Base-by-base conservation (phyloP, 1,140 invertebrate species). In the Neodiprion fabricii region DNA sequence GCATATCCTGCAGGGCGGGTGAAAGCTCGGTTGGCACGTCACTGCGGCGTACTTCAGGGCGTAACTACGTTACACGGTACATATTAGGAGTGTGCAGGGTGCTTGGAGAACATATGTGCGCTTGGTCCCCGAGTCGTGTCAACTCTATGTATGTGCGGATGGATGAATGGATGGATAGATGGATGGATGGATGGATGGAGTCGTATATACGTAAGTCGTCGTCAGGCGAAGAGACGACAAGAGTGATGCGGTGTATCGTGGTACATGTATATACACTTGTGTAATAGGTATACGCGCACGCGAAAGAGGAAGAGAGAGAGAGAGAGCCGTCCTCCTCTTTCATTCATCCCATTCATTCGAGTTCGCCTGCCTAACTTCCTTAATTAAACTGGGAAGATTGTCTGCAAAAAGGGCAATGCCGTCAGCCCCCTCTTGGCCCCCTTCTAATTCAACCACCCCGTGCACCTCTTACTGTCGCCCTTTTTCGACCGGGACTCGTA, bases 331-430 rank as follows among this genome's bases (percentile, higher is more conserved):
- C 87, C 85, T 82, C 85, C 83, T 83, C 77, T 69, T 74, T 82
- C 81, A 88, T 87, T 88, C 86, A 88, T 86, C 80, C 82, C 82
- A 79, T 85, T 87, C 82, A 87, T 83, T 83, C 84, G n/a, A 84
- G 82, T 86, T 61, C 83, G 77, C 28, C 28, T 61, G 11, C 69
- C 79, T 82, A 79, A 87, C 83, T 87, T 85, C 84, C 85, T 87
- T 88, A 87, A 88, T 88, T 87, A 87, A 88, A 87, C 84, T 83
- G 81, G 82, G 83, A 87, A 87, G 87, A 88, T 87, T 85, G 83
- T 86, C 83, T 84, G 79, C 84, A 84, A 88, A 87, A 87, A 87
- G 85, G 82, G 86, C 86, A 87, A 87, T 85, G 81, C 75, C 80
- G 53, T 61, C 53, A 5, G 4, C 11, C 28, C 28, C 28, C 28